Conservation (phyloP, 2,113 vertebrate species). For the Siniperca chuatsi region DNA sequence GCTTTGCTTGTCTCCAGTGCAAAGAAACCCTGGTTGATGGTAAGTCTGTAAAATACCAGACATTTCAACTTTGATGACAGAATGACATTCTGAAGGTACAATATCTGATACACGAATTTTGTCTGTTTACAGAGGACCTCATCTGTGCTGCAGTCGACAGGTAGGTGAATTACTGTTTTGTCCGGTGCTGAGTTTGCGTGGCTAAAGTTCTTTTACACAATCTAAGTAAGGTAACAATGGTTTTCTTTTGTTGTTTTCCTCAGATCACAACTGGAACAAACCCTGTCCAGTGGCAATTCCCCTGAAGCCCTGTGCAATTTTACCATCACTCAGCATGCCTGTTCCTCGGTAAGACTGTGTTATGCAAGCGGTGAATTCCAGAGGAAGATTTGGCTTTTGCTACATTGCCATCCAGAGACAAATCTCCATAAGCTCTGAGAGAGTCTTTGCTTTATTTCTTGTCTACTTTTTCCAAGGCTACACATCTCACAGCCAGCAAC, state of each 20-base stretch:
- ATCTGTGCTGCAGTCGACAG: slow-evolving; percentile 45
- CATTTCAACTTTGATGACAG: not conserved
- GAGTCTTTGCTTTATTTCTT: not conserved
- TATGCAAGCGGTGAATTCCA: not conserved
- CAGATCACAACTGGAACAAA: slow-evolving; percentile 6
- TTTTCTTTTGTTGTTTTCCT: not conserved
- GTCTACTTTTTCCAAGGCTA: slow-evolving; percentile 16
- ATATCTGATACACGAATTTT: not conserved
- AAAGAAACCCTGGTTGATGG: slow-evolving; percentile 51
- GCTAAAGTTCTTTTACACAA: not conserved
- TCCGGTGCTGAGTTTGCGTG: not conserved
- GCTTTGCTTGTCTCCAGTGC: slow-evolving; percentile 57
- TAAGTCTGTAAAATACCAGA: slow-evolving; percentile 38
- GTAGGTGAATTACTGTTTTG: slow-evolving; percentile 33
- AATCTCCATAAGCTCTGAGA: not conserved
- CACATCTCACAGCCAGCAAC: slow-evolving; percentile 41
- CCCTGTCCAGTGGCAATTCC: not conserved
- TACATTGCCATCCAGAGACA: not conserved
- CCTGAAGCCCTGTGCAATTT: slow-evolving; percentile 41
- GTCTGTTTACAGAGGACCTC: slow-evolving; percentile 44
- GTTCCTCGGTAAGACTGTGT: slow-evolving; percentile 60
- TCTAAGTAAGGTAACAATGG: not conserved
- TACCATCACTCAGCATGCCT: slow-evolving; percentile 55
- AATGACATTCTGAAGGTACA: not conserved
- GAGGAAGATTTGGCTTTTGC: not conserved